Conservation (phyloP, 2,113 vertebrate genomes). For the Carassius auratus region DNA sequence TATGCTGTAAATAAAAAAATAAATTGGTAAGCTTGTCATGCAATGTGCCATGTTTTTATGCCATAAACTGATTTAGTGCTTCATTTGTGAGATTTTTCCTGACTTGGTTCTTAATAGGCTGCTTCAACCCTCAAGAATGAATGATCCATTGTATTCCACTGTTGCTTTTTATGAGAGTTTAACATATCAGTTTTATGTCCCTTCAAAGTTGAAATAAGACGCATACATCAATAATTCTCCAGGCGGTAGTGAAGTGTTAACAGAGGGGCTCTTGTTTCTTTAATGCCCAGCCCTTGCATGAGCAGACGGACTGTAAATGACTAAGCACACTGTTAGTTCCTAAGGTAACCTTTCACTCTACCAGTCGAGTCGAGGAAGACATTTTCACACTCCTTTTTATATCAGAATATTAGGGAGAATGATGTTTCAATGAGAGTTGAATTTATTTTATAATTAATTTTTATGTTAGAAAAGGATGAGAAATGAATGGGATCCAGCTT, state of each 20-base stretch:
- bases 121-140: not conserved
- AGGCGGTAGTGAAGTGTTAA: not conserved
- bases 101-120: not conserved
- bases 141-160: not conserved
- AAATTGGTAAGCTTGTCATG: not conserved
- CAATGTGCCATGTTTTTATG: conserved; percentile 34
- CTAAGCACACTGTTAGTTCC: conserved; percentile 53
- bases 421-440: not conserved
- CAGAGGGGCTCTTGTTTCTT: conserved; percentile 51
- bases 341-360: conserved; percentile 49
- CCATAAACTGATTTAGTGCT: conserved; percentile 48
- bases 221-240: conserved; percentile 26
- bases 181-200: not conserved
- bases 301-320: conserved; percentile 48
- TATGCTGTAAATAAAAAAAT: not conserved
- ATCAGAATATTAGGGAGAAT: conserved; percentile 7
- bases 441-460: not conserved
- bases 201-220: conserved; percentile 17
- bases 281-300: conserved; percentile 22
- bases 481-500: not conserved
- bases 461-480: not conserved
- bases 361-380: conserved; percentile 20
- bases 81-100: not conserved
- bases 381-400: conserved; percentile 47
- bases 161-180: conserved; percentile 15